phyloP scores from a whole-genome alignment of 2,113 vertebrate genomes.

The Corythoichthys haematopterus region DNA sequence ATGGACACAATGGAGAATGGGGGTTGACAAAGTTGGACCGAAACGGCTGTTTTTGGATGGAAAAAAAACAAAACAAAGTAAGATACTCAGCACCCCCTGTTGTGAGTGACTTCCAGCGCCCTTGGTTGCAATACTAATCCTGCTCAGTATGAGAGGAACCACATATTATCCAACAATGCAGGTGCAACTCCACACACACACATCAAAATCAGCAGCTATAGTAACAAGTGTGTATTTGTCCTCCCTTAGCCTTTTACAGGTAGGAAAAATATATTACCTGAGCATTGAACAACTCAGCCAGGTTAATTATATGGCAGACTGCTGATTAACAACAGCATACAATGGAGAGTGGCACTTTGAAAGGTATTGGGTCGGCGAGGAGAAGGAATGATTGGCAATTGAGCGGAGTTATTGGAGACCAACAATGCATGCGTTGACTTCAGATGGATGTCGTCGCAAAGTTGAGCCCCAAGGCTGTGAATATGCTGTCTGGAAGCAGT shows the following conservation, averaged over 20 bases:
- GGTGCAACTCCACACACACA: neutral
- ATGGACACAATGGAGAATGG: too few relatives aligned
- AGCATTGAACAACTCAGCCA: constrained; percentile 66
- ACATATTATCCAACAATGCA: too few relatives aligned
- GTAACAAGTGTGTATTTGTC: constrained; percentile 59
- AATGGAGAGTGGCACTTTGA: constrained; percentile 34
- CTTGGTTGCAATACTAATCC: too few relatives aligned
- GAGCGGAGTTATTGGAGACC: constrained; percentile 65
- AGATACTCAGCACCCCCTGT: too few relatives aligned
- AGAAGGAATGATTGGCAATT: constrained; percentile 56
- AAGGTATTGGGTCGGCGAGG: constrained; percentile 30
- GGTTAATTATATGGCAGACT: constrained; percentile 73
- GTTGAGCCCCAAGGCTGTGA: constrained; percentile 58
- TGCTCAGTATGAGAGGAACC: too few relatives aligned
- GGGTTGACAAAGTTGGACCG: too few relatives aligned
- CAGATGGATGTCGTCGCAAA: constrained; percentile 51
- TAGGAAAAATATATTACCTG: constrained; percentile 59
- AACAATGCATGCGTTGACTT: constrained; percentile 60
- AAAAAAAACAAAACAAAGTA: too few relatives aligned
- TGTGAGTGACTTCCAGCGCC: too few relatives aligned
- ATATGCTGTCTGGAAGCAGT: constrained; percentile 59
- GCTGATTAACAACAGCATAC: constrained; percentile 64
- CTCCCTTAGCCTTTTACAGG: constrained; percentile 53
- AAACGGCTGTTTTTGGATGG: too few relatives aligned
- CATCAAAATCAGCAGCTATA: constrained; percentile 34